A percentile compares a stretch with the other conserved stretches of the same genome.
phyloP scores from a whole-genome alignment of 2,888 invertebrate species.

The Drosophila mimica region DNA sequence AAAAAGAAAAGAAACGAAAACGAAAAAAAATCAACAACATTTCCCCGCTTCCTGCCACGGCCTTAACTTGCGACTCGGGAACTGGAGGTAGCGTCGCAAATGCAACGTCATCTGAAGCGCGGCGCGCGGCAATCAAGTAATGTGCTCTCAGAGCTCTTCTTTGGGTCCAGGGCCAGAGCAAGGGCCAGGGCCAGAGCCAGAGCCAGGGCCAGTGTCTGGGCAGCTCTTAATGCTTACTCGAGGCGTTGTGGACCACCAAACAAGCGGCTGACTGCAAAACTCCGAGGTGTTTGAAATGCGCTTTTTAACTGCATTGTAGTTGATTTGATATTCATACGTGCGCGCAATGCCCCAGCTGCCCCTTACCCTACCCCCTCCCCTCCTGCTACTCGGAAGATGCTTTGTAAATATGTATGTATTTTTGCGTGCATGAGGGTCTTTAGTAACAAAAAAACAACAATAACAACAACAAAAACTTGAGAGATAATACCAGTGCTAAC shows the following conservation, averaged over 20 bases:
- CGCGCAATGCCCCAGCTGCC: slow-evolving; percentile 18
- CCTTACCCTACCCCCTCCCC: background rate
- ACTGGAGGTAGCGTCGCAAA: slow-evolving; percentile 62
- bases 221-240: slow-evolving; percentile 69
- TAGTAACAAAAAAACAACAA: slow-evolving; percentile 19
- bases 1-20: slow-evolving; percentile 23
- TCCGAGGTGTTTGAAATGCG: slow-evolving; percentile 74
- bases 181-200: slow-evolving; percentile 19
- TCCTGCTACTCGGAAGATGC: background rate
- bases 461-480: slow-evolving; percentile 13
- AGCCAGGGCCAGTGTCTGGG: slow-evolving; percentile 18
- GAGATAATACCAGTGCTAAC: slow-evolving; percentile 3
- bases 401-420: slow-evolving; percentile 10
- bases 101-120: slow-evolving; percentile 74
- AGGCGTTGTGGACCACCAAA: slow-evolving; percentile 75
- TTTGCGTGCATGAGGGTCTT: slow-evolving; percentile 18
- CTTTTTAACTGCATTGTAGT: slow-evolving; percentile 78
- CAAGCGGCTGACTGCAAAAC: slow-evolving; percentile 55
- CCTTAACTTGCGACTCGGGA: slow-evolving; percentile 22
- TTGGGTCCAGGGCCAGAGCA: slow-evolving; percentile 12
- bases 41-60: slow-evolving; percentile 72
- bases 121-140: slow-evolving; percentile 74
- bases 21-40: slow-evolving; percentile 35
- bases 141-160: slow-evolving; percentile 49
- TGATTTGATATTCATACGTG: slow-evolving; percentile 75